Base-by-base conservation (phyloP, 2,888 invertebrate species). In the Philopedon plagiatum region DNA sequence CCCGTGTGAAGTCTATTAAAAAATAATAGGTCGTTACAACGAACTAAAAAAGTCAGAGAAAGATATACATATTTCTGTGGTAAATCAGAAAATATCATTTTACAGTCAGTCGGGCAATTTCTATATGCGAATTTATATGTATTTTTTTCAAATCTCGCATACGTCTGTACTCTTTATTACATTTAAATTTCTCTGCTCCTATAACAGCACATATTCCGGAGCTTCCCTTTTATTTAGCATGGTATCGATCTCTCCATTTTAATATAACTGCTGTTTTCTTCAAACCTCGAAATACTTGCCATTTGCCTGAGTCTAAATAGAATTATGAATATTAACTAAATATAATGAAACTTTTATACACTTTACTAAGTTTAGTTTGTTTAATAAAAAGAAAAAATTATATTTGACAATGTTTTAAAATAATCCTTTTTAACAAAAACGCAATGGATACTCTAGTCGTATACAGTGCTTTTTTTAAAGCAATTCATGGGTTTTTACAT, bases 211-310 rank as follows among this genome's bases (percentile, higher is more conserved):
- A 23, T 46, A 7, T 46, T 9, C 15, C 39, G 13, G 9, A n/a
- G 21, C 21, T 46, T 23, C 19, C n/a, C 21, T 5, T 46, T 23
- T 23, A 4, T 23, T 46, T 46, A n/a, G 23, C 46, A 46, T 23
- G 21, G 1, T 21, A 21, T 46, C 19, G 46, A 46, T 21, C n/a
- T 11, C 9, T 11, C 3, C 46, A 19, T 46, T 46, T 44, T 23
- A 23, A 19, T 46, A 46, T n/a, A n/a, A n/a, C n/a, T n/a, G n/a
- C 46, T 46, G 23, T 46, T 46, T 46, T 23, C 46, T 46, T 46
- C 23, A 46, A 46, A 46, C 21, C 46, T 1, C n/a, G 46, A 46
- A 46, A 46, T 23, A 46, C 46, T 46, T 23, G 21, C 19, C 46
- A 11, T 46, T 18, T 46, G 23, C 46, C 46, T 46, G 21, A 21